Evolutionary conservation across 2,888 invertebrate species (phyloP).

Genomic region (Celastrina argiolus): DNA sequence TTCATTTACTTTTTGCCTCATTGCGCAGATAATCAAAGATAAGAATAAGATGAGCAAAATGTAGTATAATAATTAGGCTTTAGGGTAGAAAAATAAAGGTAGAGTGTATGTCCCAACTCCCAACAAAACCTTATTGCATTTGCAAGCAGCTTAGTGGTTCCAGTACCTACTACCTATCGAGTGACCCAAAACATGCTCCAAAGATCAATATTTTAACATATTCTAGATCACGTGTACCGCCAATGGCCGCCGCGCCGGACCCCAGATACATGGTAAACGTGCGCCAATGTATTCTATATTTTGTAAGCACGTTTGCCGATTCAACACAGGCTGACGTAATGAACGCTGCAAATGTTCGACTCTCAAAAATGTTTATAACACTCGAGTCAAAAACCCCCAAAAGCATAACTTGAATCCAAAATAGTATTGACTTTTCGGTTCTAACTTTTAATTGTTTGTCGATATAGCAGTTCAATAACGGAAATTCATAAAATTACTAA

Average conservation of each 20-base stretch:
- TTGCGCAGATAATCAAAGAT: no score
- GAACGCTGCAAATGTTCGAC: no score
- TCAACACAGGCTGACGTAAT: slow-evolving; percentile 43
- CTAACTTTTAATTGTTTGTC: no score
- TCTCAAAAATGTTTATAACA: no score
- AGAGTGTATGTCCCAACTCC: background rate
- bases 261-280: slow-evolving; percentile 10
- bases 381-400: no score
- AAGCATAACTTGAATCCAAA: no score
- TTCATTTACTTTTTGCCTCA: no score
- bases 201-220: slow-evolving; percentile 7
- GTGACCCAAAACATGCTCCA: background rate
- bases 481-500: no score
- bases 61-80: background rate
- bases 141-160: background rate
- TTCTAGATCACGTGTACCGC: slow-evolving; percentile 5
- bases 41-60: no score
- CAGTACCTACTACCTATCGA: background rate
- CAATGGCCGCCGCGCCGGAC: background rate
- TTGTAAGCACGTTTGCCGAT: slow-evolving; percentile 30
- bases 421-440: no score
- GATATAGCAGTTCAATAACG: no score
- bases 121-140: background rate
- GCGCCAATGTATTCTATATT: slow-evolving; percentile 16
- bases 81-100: background rate